Evolutionary conservation across 2,888 invertebrate species (phyloP).

Genomic region (Anthophora plumipes): DNA sequence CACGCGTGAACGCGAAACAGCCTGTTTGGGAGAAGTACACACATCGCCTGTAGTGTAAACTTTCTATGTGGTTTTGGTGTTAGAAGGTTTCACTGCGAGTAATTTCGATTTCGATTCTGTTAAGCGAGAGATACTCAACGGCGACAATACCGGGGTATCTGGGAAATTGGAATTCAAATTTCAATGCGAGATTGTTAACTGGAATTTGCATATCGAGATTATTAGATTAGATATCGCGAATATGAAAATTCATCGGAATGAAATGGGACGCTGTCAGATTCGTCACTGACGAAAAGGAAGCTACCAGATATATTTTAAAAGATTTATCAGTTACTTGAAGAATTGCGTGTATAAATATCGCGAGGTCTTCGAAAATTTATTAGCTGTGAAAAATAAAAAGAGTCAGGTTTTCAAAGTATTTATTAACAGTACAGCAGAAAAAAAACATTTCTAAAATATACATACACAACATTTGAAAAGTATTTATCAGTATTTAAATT

Average conservation of each 20-base stretch:
- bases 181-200: no score
- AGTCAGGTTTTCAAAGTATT: background rate
- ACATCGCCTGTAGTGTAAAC: background rate
- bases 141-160: background rate
- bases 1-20: background rate
- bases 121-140: background rate
- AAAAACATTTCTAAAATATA: background rate
- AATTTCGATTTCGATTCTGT: background rate
- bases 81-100: background rate
- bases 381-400: background rate
- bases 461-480: background rate
- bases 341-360: background rate
- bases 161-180: no score
- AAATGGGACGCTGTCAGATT: background rate
- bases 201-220: no score
- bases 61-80: background rate
- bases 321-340: background rate
- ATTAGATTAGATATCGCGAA: no score
- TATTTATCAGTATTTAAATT: background rate
- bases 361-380: background rate
- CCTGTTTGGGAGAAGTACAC: background rate
- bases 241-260: no score
- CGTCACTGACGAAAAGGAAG: background rate
- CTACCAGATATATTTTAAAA: background rate
- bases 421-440: background rate